Evolutionary conservation across 2,888 invertebrate genomes (phyloP), one percentile per base, ranked within the genome.

Genomic region (Globia sparganii): DNA sequence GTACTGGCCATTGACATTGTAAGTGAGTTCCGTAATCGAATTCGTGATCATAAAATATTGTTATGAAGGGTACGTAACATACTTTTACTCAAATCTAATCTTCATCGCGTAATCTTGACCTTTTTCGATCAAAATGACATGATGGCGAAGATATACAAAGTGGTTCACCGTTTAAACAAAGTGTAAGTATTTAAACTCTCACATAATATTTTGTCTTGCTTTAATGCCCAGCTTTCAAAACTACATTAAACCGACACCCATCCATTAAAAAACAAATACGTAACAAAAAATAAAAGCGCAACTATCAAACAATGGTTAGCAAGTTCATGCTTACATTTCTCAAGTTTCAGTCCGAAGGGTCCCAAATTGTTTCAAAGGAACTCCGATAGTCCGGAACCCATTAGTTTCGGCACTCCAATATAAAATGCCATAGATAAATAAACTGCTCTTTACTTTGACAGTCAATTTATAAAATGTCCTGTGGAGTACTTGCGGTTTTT

Each of bases 351-450:
- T 76, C 49, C 77, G 74, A 79, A 81, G 84, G 88, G 87, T 86
- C 86, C 79, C 75, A 83, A 90, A 90, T 90, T 89, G 90, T 91
- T 91, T 87, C 85, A 80, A 83, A 88, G 88, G 90, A 91, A 91
- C 91, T 87, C 82, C 84, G 86, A 87, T 87, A 87, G 89, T 88
- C 88, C 85, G 80, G 77, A 88, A 85, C 72, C 91, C 89, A 91
- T 91, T 90, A 88, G 87, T 87, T 87, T 86, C 80, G 83, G 83
- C 83, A 78, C 78, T 85, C 82, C 86, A 80, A 86, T 88, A 88
- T 88, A 88, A 87, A 88, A 88, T 80, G 82, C 81, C 84, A 81
- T 85, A 78, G 74, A 85, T 86, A 88, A 88, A 89, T 89, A 89
- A 87, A 88, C 86, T 85, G 88, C 82, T 87, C 86, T 87, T 81